Base-by-base conservation (phyloP, 2,797 vertebrate species). In the Toxotes lorentzi region DNA sequence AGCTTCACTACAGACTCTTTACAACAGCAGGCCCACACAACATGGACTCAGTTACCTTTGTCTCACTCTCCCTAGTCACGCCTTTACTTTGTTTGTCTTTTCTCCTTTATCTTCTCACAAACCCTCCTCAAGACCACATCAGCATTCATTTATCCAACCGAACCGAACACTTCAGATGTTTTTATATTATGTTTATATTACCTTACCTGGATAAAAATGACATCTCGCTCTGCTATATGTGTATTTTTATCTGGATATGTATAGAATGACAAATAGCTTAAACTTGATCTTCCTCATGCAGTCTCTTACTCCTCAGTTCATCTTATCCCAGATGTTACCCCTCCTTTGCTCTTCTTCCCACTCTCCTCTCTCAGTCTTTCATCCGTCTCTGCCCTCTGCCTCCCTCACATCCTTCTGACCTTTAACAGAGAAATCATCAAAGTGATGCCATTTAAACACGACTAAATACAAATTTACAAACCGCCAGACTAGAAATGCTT, bases 21-120 rank as follows among this genome's bases (percentile, higher is more conserved):
- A 70, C 79, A 78, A 81, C 79, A 66, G 67, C 76, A 77, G 74
- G 88, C 90, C 92, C 88, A 94, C 91, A 91, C 93, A 93, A 61
- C 72, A 76, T 76, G 84, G 81, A 91, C 89, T 70, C 76, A 0
- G 65, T 81, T 82, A 90, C 89, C 90, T 92, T 81, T 66, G 68
- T 76, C 78, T 81, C 47, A 5, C 70, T 82, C 81, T 64, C 27
- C 54, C 59, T 74, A 47, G 57, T 67, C 61, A 62, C 41, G 30
- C 58, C 56, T 74, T 76, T 57, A 56, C 58, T 45, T n/a, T 21
- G 38, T 76, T 78, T 34, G 2, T 72, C 41, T 58, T 57, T 70
- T 65, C 35, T 48, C 63, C 17, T 68, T 47, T 21, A 51, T 35
- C 27, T 40, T 70, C 66, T 27, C 47, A 13, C 43, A 32, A 12